Evolutionary conservation across 1,140 invertebrate species (phyloP).

Genomic region (Drosophila serrata): DNA sequence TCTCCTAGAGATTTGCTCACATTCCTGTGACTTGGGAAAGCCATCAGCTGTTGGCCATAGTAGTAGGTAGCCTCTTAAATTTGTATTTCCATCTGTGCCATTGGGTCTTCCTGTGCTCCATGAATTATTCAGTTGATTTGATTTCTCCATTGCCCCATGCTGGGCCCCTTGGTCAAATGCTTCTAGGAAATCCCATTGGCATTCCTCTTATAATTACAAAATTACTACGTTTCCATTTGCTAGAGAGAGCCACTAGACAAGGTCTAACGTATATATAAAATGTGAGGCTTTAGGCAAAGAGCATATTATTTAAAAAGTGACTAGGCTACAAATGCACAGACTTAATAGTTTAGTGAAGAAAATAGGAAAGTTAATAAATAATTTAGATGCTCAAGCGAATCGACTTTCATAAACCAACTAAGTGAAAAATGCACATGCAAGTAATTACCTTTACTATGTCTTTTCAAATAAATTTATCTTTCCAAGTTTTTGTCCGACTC

Average conservation of each 20-base stretch:
- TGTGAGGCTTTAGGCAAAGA: background rate
- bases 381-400: background rate
- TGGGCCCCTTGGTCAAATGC: constrained; percentile 1
- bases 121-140: constrained; percentile 49
- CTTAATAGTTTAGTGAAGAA: background rate
- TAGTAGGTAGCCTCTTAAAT: constrained; percentile 24
- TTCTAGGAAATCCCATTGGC: background rate
- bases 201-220: constrained; percentile 7
- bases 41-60: constrained; percentile 30
- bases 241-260: background rate
- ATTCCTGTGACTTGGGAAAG: constrained; percentile 42
- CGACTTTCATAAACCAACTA: too few relatives aligned
- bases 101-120: constrained; percentile 18
- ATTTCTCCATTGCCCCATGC: constrained; percentile 30
- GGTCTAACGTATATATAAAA: background rate
- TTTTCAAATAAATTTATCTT: too few relatives aligned
- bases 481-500: too few relatives aligned
- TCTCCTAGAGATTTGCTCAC: constrained; percentile 19
- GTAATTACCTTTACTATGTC: too few relatives aligned
- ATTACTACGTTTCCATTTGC: constrained; percentile 1
- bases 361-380: background rate
- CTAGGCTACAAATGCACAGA: background rate
- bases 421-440: too few relatives aligned
- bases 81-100: constrained; percentile 29
- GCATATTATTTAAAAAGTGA: background rate